Evolutionary conservation across 2,888 invertebrate genomes (phyloP).

Genomic region (Lasioglossum lativentre): DNA sequence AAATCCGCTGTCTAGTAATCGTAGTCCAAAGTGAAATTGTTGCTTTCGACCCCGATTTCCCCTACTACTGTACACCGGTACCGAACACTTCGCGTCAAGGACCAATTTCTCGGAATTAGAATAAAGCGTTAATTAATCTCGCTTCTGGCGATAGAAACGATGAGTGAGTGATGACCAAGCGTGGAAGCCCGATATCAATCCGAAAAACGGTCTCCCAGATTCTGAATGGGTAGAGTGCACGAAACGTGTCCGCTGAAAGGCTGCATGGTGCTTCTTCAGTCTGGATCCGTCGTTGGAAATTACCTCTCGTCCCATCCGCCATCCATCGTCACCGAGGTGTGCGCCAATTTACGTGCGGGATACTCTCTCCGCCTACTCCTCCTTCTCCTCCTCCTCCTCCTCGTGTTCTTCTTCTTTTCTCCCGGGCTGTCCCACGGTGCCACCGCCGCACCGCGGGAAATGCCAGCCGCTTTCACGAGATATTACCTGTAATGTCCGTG

Average conservation of each 20-base stretch:
- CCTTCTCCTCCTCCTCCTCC: not conserved
- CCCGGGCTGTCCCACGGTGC: constrained; percentile 11
- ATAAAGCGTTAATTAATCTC: not conserved
- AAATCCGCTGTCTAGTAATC: no score
- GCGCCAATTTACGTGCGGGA: constrained; percentile 55
- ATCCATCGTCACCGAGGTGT: constrained; percentile 61
- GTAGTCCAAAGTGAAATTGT: not conserved
- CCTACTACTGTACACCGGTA: not conserved
- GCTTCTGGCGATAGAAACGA: not conserved
- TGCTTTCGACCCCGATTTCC: not conserved
- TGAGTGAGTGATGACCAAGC: not conserved
- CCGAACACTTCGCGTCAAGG: not conserved
- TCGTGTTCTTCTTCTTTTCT: constrained; percentile 9
- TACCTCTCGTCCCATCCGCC: constrained; percentile 51
- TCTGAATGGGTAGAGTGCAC: not conserved
- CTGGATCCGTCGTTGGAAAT: constrained; percentile 55
- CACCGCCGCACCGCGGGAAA: constrained; percentile 32
- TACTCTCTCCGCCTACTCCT: constrained; percentile 6
- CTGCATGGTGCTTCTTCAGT: constrained; percentile 29
- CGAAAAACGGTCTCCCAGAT: not conserved
- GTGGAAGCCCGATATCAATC: not conserved
- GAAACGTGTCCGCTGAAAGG: constrained; percentile 50
- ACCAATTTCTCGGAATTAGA: not conserved
- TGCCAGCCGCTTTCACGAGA: constrained; percentile 61
- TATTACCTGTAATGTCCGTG: constrained; percentile 64